Conservation (phyloP, 2,797 vertebrate genomes). For the Decapterus maruadsi region DNA sequence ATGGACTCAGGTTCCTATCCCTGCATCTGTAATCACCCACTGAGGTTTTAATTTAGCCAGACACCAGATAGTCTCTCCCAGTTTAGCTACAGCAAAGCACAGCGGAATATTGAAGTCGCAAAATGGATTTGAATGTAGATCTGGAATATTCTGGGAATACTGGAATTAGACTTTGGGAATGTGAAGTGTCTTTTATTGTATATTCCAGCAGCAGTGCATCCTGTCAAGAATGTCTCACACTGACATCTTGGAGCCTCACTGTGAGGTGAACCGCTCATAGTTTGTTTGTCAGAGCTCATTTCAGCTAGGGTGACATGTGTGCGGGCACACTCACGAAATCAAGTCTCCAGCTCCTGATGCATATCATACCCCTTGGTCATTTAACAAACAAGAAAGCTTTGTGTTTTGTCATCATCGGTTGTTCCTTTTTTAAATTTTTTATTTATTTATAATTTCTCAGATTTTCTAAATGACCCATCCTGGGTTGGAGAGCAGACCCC, state of each 20-base stretch:
- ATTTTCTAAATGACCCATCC: constrained; percentile 35
- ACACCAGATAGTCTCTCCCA: background rate
- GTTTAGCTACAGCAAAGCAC: constrained; percentile 9
- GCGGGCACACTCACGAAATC: constrained; percentile 70
- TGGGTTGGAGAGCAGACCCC: background rate
- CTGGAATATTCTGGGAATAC: constrained; percentile 26
- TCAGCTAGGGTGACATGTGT: constrained; percentile 67
- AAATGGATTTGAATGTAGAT: constrained; percentile 22
- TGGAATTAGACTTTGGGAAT: constrained; percentile 37
- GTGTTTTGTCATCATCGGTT: constrained; percentile 44
- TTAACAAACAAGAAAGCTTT: constrained; percentile 66
- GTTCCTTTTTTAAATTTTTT: constrained; percentile 3
- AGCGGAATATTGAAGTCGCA: constrained; percentile 15
- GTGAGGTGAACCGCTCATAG: constrained; percentile 62
- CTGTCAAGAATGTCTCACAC: constrained; percentile 64
- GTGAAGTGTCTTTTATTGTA: constrained; percentile 33
- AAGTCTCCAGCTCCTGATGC: constrained; percentile 69
- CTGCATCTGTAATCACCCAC: constrained; percentile 23
- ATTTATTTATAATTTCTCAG: background rate
- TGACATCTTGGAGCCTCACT: constrained; percentile 58
- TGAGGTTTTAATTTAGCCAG: constrained; percentile 32
- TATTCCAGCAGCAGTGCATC: constrained; percentile 46
- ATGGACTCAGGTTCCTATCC: constrained; percentile 19
- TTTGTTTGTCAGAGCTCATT: constrained; percentile 77
- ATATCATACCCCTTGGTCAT: constrained; percentile 59